Base-by-base conservation (phyloP, 2,797 vertebrate genomes). In the Gobionotothen gibberifrons region DNA sequence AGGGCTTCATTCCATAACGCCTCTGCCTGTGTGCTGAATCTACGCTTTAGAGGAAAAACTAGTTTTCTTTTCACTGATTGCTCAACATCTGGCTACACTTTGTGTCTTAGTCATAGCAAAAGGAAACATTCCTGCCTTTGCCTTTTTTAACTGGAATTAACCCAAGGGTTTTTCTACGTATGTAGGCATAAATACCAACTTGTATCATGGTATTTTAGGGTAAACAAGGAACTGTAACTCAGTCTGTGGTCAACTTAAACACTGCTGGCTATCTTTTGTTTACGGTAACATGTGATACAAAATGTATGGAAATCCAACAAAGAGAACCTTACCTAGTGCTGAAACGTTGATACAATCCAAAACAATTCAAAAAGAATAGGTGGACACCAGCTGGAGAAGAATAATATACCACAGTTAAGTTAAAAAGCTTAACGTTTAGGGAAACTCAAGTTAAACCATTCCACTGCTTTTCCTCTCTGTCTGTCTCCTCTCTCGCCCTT, bases 261-360 rank as follows among this genome's bases (percentile, higher is more conserved):
- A 54, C 14, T 3, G 3, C 17, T 53, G 15, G 12, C 14, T 44
- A 21, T 47, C 39, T 9, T 49, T 59, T 71, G 42, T 76, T 82
- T 69, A 67, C 9, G 0, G 0, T 10, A 63, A 10, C 16, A 47
- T 46, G 9, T 49, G 21, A 48, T 21, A 68, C 8, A 17, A 16
- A 56, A 44, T 22, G 2, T 3, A 70, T 17, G 12, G n/a, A 72
- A 78, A 56, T 15, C 14, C 22, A 59, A 53, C 14, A 57, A 66
- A 54, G 51, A 51, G 1, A 79, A 22, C 1, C 89, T 82, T 89
- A 92, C 89, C 86, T 79, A n/a, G 32, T 63, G 60, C 54, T 46
- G 68, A 71, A 74, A 65, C 3, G 44, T 9, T 54, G 11, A 56
- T 71, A 53, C 47, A 65, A 68, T n/a, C 32, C n/a, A 4, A 48